Conservation (phyloP, 2,113 vertebrate species). For the Myxocyprinus asiaticus region DNA sequence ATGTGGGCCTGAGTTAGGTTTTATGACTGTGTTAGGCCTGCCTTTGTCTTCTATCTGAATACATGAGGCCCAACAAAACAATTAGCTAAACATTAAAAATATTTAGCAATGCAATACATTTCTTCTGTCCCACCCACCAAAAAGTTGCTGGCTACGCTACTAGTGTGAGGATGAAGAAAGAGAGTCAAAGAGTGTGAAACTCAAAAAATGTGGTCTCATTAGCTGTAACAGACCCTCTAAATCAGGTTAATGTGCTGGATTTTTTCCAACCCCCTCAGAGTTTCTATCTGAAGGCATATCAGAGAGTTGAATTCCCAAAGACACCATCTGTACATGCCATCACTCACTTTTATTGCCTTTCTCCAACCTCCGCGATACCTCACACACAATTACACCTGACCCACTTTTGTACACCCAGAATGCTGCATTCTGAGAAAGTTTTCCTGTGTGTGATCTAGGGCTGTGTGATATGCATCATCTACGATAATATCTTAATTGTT, state of each 20-base stretch:
- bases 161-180: background rate
- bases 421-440: background rate
- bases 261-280: slow-evolving; percentile 49
- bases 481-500: too few relatives aligned
- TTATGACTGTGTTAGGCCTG: too few relatives aligned
- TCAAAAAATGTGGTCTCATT: background rate
- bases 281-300: slow-evolving; percentile 37
- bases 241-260: slow-evolving; percentile 59
- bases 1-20: too few relatives aligned
- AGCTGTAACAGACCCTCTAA: slow-evolving; percentile 28
- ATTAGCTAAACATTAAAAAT: too few relatives aligned
- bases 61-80: too few relatives aligned
- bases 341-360: slow-evolving; percentile 6
- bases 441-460: background rate
- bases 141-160: background rate
- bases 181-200: slow-evolving; percentile 10
- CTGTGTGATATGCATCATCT: too few relatives aligned
- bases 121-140: too few relatives aligned
- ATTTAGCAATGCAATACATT: too few relatives aligned
- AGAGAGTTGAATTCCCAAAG: slow-evolving; percentile 50
- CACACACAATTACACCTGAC: slow-evolving; percentile 30
- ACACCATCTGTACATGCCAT: slow-evolving; percentile 68
- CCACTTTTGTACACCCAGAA: slow-evolving; percentile 6
- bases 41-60: too few relatives aligned
- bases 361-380: background rate